Evolutionary conservation across 1,140 invertebrate species (phyloP).

Genomic region (Cryptotermes secundus): DNA sequence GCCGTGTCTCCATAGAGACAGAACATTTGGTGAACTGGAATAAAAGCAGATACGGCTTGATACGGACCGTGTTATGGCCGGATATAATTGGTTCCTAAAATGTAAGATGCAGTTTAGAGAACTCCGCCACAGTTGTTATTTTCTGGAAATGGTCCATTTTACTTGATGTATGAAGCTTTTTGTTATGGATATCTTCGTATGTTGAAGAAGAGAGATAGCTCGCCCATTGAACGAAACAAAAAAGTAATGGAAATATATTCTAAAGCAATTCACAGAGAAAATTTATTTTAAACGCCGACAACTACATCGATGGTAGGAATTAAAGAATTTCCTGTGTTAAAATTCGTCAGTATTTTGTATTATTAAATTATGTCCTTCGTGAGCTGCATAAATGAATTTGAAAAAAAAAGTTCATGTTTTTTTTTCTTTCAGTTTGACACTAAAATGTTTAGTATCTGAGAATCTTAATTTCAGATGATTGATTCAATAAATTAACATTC

Average conservation of each 20-base stretch:
- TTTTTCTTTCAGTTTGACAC: background rate
- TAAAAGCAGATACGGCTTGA: background rate
- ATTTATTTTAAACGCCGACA: too few relatives aligned
- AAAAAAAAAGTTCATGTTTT: background rate
- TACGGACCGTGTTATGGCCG: background rate
- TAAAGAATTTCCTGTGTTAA: background rate
- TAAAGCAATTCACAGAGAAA: background rate
- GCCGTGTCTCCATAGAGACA: background rate
- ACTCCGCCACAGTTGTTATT: background rate
- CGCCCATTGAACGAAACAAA: background rate
- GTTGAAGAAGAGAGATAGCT: background rate
- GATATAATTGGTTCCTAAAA: slow-evolving; percentile 15
- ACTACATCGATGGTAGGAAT: background rate
- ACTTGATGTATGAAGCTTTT: background rate
- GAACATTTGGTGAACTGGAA: background rate
- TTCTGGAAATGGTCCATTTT: background rate
- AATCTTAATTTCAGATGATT: background rate
- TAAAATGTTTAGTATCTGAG: background rate
- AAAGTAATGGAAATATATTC: background rate
- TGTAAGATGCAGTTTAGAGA: background rate
- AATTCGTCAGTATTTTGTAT: background rate
- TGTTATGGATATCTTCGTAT: background rate
- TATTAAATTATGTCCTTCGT: background rate
- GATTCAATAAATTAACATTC: background rate
- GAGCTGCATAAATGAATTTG: background rate